Percentiles rank a stretch among this genome's conserved stretches.
Evolutionary conservation across 2,888 invertebrate genomes (phyloP).

Genomic region (Cactoblastis cactorum): DNA sequence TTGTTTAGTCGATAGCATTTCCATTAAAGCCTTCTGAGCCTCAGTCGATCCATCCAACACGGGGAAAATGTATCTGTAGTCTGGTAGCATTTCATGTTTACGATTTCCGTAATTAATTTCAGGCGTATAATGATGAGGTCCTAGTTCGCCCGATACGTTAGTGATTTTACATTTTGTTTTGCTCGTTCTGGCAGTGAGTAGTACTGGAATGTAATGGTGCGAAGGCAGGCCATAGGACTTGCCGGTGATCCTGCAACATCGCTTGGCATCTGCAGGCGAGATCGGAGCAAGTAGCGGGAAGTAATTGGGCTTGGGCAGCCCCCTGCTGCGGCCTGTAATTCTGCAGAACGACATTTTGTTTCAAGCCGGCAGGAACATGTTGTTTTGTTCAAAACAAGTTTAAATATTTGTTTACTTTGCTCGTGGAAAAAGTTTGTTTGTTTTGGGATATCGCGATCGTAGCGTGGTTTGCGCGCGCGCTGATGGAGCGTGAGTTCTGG

Average conservation of each 20-base stretch:
- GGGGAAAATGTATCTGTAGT: slow-evolving; percentile 87
- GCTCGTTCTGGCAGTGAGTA: slow-evolving; percentile 74
- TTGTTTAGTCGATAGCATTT: slow-evolving; percentile 80
- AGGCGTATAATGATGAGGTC: slow-evolving; percentile 81
- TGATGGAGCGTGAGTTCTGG: slow-evolving; percentile 50
- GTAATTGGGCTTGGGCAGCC: slow-evolving; percentile 90
- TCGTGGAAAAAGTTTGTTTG: slow-evolving; percentile 26
- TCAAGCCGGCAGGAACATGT: slow-evolving; percentile 63
- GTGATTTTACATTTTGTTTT: slow-evolving; percentile 82
- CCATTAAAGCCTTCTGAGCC: slow-evolving; percentile 81
- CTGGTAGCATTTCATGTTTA: slow-evolving; percentile 83
- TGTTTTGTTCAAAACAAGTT: too few species aligned
- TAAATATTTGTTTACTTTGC: slow-evolving; percentile 64
- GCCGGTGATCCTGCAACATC: slow-evolving; percentile 88
- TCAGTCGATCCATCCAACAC: slow-evolving; percentile 84
- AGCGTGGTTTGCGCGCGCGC: slow-evolving; percentile 37
- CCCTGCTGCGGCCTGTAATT: slow-evolving; percentile 88
- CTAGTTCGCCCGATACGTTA: slow-evolving; percentile 81
- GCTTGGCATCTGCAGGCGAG: slow-evolving; percentile 89
- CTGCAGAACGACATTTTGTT: slow-evolving; percentile 85
- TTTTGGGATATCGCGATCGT: slow-evolving; percentile 38
- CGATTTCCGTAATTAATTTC: slow-evolving; percentile 82
- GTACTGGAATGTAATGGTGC: slow-evolving; percentile 89
- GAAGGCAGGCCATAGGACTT: slow-evolving; percentile 86
- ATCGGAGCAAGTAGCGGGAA: slow-evolving; percentile 89